phyloP scores from a whole-genome alignment of 2,888 invertebrate species.

The Nomada flava region DNA sequence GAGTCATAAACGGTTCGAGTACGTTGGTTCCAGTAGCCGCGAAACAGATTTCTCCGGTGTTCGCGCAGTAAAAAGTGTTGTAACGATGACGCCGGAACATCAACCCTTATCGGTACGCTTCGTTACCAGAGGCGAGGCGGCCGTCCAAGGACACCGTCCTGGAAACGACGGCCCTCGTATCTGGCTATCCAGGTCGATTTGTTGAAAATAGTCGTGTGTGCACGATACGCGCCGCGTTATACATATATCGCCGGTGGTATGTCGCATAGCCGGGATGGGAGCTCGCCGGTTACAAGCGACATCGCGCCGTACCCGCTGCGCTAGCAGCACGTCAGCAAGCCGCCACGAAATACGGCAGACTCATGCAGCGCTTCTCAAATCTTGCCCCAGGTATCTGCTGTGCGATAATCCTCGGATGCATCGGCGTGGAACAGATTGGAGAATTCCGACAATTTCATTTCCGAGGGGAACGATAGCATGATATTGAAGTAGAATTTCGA shows the following conservation, averaged over 20 bases:
- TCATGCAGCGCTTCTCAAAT: conserved; percentile 77
- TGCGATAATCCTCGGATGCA: no score
- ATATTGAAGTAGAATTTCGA: no score
- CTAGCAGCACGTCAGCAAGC: conserved; percentile 67
- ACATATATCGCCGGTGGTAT: conserved; percentile 63
- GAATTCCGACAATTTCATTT: no score
- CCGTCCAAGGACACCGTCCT: conserved; percentile 50
- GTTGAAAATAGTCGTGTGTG: conserved; percentile 65
- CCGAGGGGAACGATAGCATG: no score
- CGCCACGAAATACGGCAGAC: conserved; percentile 71
- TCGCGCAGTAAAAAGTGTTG: conserved; percentile 27
- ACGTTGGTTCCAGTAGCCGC: conserved; percentile 23
- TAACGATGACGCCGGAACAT: conserved; percentile 37
- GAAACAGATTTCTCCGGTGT: conserved; percentile 26
- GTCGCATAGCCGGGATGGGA: conserved; percentile 66
- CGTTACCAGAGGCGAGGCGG: conserved; percentile 16
- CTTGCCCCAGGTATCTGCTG: no score
- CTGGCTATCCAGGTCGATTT: conserved; percentile 62
- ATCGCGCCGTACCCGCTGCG: conserved; percentile 71
- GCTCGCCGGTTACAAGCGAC: conserved; percentile 69
- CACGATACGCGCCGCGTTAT: conserved; percentile 59
- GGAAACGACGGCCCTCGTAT: conserved; percentile 28
- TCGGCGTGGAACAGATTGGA: no score
- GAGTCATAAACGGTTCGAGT: neutral
- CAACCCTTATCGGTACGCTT: conserved; percentile 48